Conservation (phyloP, 2,888 invertebrate species). For the Lithophane leautieri region DNA sequence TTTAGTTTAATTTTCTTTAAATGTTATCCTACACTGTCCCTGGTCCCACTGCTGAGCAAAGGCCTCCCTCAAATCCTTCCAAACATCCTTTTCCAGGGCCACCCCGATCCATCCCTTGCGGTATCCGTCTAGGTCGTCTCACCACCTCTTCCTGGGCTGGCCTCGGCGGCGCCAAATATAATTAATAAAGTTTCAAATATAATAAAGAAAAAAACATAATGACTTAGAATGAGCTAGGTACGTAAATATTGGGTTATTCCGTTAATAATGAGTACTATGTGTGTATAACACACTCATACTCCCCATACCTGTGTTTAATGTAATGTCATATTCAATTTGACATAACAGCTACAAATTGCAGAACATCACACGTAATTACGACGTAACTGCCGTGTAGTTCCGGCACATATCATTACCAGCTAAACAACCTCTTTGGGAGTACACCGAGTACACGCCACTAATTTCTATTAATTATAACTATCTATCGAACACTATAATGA, state of each 20-base stretch:
- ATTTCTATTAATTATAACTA: slow-evolving; percentile 70
- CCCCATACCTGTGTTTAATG: slow-evolving; percentile 16
- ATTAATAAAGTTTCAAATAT: background rate
- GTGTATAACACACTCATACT: background rate
- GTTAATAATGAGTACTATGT: background rate
- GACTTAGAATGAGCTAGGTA: background rate
- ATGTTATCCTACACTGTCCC: no score
- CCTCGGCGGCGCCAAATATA: no score
- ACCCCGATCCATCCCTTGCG: no score
- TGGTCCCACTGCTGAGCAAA: no score
- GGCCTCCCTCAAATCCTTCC: no score
- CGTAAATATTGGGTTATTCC: background rate
- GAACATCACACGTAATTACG: slow-evolving; percentile 47
- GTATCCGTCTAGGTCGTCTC: no score
- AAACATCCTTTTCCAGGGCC: no score
- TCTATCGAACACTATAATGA: slow-evolving; percentile 59
- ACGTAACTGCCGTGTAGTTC: slow-evolving; percentile 46
- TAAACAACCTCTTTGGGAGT: slow-evolving; percentile 66
- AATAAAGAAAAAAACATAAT: background rate
- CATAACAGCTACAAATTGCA: slow-evolving; percentile 36
- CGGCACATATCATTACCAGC: slow-evolving; percentile 57
- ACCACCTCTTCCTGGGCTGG: no score
- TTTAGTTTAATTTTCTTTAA: background rate
- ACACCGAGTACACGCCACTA: slow-evolving; percentile 64
- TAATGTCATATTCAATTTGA: slow-evolving; percentile 50